Evolutionary conservation across 2,888 invertebrate genomes (phyloP), one percentile per base, ranked within the genome.

Genomic region (Trachelus tabidus): DNA sequence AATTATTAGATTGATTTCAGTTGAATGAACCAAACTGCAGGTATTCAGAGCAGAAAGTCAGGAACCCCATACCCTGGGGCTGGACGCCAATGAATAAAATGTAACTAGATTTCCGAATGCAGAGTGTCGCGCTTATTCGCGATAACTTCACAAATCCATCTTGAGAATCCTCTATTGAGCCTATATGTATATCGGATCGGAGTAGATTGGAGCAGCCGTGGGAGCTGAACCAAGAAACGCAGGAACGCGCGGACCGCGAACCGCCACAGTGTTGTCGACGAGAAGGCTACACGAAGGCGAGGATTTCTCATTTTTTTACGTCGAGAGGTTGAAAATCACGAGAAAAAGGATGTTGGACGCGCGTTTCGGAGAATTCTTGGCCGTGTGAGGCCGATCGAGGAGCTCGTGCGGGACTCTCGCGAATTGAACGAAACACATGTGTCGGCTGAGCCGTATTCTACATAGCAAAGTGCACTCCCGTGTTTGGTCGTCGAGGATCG

Each of bases 191-290:
- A 56, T 23, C 56, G 56, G 56, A 56, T 56, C 23, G 56, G 56
- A 23, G 56, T 9, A 56, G 56, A 56, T 56, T 56, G 56, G 56
- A 56, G 56, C 71, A 35, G 34, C 74, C 79, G 77, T 79, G 79
- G 80, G 77, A 80, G 78, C 76, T 69, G 78, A 35, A 80, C 76
- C 75, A 76, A 30, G 81, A 79, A 82, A 83, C 81, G 81, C 73
- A 83, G 87, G 85, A 87, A 87, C 85, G 87, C 81, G 85, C 83
- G 87, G 87, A 87, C 79, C 80, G 82, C 80, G 87, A 82, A 88
- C 88, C 87, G 86, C 84, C 87, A 85, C 82, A 87, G 86, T 87
- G 85, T 88, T 87, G 87, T 87, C 87, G 87, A 87, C 83, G 83
- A 83, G 84, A 85, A 86, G 85, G 84, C 83, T 84, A 87, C 84